Percentiles rank a stretch among this genome's conserved stretches.
phyloP scores from a whole-genome alignment of 2,888 invertebrate genomes.

The Hirtodrosophila alboralis region DNA sequence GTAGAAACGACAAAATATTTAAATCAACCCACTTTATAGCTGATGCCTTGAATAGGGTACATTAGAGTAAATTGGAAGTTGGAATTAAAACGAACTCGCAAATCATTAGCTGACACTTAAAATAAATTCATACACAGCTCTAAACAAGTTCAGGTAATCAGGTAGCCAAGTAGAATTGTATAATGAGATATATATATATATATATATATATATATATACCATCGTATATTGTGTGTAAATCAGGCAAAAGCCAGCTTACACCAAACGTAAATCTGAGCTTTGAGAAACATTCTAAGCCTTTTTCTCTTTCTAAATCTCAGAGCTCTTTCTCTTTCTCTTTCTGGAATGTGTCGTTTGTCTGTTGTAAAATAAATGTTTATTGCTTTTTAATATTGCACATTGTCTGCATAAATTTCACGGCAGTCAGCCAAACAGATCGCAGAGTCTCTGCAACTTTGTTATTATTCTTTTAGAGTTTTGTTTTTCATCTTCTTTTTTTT shows the following conservation, averaged over 20 bases:
- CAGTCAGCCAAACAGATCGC: slow-evolving; percentile 29
- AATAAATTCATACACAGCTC: slow-evolving; percentile 27
- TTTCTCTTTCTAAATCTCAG: background rate
- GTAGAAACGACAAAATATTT: background rate
- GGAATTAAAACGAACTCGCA: slow-evolving; percentile 41
- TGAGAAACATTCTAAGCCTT: slow-evolving; percentile 8
- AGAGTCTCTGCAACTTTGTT: slow-evolving; percentile 59
- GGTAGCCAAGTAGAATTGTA: slow-evolving; percentile 9
- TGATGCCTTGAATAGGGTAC: background rate
- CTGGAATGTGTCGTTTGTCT: slow-evolving; percentile 69
- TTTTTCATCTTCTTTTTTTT: slow-evolving; percentile 24
- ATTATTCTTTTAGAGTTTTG: slow-evolving; percentile 36
- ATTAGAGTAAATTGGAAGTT: slow-evolving; percentile 18
- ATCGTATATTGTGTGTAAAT: slow-evolving; percentile 46
- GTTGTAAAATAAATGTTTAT: slow-evolving; percentile 79
- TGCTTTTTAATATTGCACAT: slow-evolving; percentile 80
- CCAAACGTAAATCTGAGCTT: slow-evolving; percentile 12
- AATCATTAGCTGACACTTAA: slow-evolving; percentile 49
- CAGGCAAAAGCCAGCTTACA: slow-evolving; percentile 28
- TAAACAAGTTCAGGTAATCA: slow-evolving; percentile 33
- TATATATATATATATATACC: slow-evolving; percentile 2
- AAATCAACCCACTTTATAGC: slow-evolving; percentile 14
- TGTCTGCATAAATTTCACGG: slow-evolving; percentile 79
- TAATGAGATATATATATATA: slow-evolving; percentile 9
- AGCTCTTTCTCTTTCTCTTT: background rate